A percentile compares a stretch with the other conserved stretches of the same genome.
These are phyloP conservation scores for Congeria kusceri DNA, from an alignment of 2,888 invertebrate species.

Conservation along the genomic window DNA sequence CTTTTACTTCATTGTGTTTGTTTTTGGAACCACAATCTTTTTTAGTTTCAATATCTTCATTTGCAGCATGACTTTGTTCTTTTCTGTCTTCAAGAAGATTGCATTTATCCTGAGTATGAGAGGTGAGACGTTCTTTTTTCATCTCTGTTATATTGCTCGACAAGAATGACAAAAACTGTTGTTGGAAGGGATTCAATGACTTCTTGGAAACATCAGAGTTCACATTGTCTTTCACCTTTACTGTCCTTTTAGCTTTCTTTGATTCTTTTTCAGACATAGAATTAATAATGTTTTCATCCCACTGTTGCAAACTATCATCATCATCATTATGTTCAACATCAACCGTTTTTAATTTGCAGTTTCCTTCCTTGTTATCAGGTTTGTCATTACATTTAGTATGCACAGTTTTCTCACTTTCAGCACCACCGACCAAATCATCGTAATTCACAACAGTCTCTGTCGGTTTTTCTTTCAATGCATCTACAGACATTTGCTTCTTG, in stretches of 20 bases:
- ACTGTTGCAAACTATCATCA: slow-evolving; percentile 41
- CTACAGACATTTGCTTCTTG: slow-evolving; percentile 31
- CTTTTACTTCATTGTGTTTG: slow-evolving; percentile 4
- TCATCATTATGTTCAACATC: slow-evolving; percentile 35
- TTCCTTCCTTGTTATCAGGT: neutral
- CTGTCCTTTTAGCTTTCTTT: no score
- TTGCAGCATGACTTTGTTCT: neutral
- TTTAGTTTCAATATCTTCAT: slow-evolving; percentile 7
- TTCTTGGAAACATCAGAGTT: no score
- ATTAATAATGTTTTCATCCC: slow-evolving; percentile 1
- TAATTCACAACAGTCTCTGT: neutral
- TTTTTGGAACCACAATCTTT: neutral
- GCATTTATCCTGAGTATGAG: neutral
- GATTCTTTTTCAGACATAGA: no score
- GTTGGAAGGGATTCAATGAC: slow-evolving; percentile 25
- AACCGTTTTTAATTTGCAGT: neutral
- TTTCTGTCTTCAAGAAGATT: neutral
- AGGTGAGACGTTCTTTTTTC: neutral
- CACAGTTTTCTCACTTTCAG: neutral
- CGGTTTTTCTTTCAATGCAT: neutral
- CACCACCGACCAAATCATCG: neutral
- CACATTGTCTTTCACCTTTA: no score
- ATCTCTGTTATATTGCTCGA: slow-evolving; percentile 25
- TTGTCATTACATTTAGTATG: neutral
- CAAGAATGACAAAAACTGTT: slow-evolving; percentile 62